These are phyloP conservation scores for Drosophila navojoa DNA, from an alignment of 1,140 invertebrate species.

Conservation along the genomic window DNA sequence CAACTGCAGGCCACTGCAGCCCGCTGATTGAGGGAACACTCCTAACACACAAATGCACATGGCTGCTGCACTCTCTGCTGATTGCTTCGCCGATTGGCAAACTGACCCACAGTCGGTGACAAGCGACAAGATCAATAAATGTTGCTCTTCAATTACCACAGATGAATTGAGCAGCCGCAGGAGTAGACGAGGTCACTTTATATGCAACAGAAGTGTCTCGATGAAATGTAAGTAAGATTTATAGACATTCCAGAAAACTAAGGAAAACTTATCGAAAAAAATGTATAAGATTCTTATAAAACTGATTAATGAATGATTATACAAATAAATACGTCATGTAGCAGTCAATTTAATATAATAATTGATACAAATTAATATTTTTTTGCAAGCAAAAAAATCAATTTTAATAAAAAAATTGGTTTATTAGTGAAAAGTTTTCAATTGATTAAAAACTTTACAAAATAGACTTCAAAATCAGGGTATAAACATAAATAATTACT, in stretches of 20 bases:
- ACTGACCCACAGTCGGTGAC: conserved; percentile 64
- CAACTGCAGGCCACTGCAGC: neutral
- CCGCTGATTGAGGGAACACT: conserved; percentile 45
- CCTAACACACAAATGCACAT: conserved; percentile 62
- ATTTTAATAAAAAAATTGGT: too few species aligned
- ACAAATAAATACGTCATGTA: too few species aligned
- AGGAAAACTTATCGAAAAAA: too few species aligned
- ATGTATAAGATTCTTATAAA: neutral
- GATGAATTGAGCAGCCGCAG: neutral
- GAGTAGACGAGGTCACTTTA: neutral
- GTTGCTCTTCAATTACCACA: conserved; percentile 60
- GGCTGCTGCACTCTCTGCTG: conserved; percentile 26
- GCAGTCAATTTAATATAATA: too few species aligned
- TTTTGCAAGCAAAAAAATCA: too few species aligned
- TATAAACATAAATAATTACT: too few species aligned
- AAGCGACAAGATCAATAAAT: conserved; percentile 65
- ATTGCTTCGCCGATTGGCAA: conserved; percentile 67
- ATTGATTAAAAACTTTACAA: too few species aligned
- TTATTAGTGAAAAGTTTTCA: too few species aligned
- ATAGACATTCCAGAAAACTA: too few species aligned
- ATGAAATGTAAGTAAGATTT: neutral
- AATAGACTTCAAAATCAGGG: too few species aligned
- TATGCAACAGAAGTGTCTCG: neutral
- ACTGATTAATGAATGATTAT: too few species aligned
- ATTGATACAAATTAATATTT: too few species aligned